These are phyloP conservation scores for Vesta saturnalis DNA, from an alignment of 2,888 invertebrate genomes.

Conservation along the genomic window DNA sequence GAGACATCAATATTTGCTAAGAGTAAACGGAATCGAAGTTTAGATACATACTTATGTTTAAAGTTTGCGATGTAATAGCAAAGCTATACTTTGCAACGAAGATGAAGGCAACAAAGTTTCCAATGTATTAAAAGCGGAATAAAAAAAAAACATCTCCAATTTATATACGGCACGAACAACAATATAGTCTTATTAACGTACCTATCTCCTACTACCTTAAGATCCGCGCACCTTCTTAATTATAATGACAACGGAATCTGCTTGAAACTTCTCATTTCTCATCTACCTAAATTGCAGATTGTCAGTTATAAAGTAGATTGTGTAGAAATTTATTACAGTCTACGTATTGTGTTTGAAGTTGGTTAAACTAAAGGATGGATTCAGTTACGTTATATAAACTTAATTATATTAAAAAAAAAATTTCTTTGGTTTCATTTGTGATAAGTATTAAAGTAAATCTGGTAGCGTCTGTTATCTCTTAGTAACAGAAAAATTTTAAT, in stretches of 20 bases:
- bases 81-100: background rate
- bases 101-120: background rate
- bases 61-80: conserved; percentile 43
- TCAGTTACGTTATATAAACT: no score
- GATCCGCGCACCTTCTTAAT: conserved; percentile 40
- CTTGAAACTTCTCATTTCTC: conserved; percentile 35
- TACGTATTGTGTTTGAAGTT: background rate
- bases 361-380: no score
- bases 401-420: no score
- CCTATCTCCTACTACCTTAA: conserved; percentile 28
- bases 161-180: background rate
- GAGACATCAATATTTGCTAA: conserved; percentile 49
- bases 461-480: no score
- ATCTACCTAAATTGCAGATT: conserved; percentile 38
- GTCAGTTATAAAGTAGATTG: conserved; percentile 24
- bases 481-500: no score
- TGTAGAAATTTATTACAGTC: conserved; percentile 10
- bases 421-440: no score
- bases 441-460: no score
- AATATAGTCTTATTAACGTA: conserved; percentile 23
- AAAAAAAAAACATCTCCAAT: background rate
- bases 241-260: conserved; percentile 39
- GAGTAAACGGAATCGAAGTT: conserved; percentile 34
- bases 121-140: background rate
- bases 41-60: conserved; percentile 45